Evolutionary conservation across 35 echinoderm and acorn worm species (phyloP).

Genomic region (Stichopus chloronotus): DNA sequence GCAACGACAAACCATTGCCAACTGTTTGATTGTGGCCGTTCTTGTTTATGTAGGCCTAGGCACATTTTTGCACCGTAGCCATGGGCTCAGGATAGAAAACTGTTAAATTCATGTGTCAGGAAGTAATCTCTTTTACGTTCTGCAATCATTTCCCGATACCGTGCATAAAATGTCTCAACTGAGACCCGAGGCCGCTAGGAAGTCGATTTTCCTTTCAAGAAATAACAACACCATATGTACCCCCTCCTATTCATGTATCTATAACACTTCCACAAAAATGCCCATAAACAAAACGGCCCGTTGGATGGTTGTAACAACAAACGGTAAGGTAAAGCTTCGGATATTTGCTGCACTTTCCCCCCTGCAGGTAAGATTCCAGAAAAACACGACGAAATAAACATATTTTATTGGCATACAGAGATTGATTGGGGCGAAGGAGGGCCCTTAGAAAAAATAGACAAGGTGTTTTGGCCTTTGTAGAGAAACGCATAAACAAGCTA

Average conservation of each 20-base stretch:
- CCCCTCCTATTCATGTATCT: slow-evolving; percentile 29
- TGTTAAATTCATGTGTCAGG: no score
- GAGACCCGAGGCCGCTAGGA: not conserved
- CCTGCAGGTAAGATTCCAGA: slow-evolving; percentile 24
- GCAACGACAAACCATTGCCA: no score
- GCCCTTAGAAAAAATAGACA: slow-evolving; percentile 43
- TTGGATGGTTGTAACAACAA: slow-evolving; percentile 45
- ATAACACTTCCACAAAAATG: slow-evolving; percentile 46
- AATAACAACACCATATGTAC: slow-evolving; percentile 41
- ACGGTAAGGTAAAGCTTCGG: slow-evolving; percentile 38
- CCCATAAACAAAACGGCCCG: slow-evolving; percentile 33
- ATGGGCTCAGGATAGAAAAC: no score
- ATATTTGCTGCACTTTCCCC: slow-evolving; percentile 10
- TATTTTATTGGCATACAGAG: slow-evolving; percentile 24
- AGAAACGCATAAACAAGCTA: slow-evolving; percentile 49
- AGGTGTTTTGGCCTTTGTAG: slow-evolving; percentile 32
- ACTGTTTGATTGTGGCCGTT: no score
- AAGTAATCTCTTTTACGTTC: not conserved
- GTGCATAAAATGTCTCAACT: not conserved
- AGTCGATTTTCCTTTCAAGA: slow-evolving; percentile 11
- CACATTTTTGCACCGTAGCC: no score
- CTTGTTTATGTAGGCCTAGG: no score
- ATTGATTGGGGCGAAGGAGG: slow-evolving; percentile 45
- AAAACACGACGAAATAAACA: slow-evolving; percentile 48
- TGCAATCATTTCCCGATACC: not conserved